These are phyloP conservation scores for Aplodontia rufa DNA, from an alignment of 2,113 vertebrate species.

Conservation along the genomic window DNA sequence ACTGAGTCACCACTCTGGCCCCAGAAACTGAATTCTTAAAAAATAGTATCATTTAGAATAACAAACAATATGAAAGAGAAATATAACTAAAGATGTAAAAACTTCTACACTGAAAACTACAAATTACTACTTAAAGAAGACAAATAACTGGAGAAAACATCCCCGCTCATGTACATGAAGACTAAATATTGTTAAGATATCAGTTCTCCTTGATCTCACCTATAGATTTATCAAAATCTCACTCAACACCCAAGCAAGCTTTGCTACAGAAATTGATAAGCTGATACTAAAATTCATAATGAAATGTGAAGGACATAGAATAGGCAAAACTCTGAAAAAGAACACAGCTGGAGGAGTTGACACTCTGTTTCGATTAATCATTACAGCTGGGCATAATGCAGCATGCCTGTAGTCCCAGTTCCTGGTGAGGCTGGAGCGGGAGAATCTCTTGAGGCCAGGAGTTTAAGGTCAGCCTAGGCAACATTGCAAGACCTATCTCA, in stretches of 20 bases:
- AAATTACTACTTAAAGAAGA: background rate
- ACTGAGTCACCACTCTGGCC: too few species aligned
- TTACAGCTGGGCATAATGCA: too few species aligned
- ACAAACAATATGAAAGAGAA: background rate
- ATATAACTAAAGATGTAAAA: background rate
- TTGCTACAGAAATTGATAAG: background rate
- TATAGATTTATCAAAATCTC: background rate
- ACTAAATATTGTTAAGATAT: background rate
- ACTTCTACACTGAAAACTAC: background rate
- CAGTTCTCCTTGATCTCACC: background rate
- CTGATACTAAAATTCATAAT: background rate
- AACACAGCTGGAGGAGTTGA: background rate
- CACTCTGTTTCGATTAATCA: background rate
- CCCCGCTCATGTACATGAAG: background rate
- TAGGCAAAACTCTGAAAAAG: background rate
- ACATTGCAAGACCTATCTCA: too few species aligned
- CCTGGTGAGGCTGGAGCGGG: too few species aligned
- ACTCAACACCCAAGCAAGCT: background rate
- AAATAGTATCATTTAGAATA: constrained; percentile 19
- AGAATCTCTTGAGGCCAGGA: too few species aligned
- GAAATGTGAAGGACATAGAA: background rate
- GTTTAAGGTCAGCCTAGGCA: too few species aligned
- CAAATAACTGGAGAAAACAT: background rate
- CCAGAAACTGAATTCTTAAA: background rate
- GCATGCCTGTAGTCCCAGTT: too few species aligned